phyloP scores from a whole-genome alignment of 2,113 vertebrate species.

The Hippoglossus stenolepis region DNA sequence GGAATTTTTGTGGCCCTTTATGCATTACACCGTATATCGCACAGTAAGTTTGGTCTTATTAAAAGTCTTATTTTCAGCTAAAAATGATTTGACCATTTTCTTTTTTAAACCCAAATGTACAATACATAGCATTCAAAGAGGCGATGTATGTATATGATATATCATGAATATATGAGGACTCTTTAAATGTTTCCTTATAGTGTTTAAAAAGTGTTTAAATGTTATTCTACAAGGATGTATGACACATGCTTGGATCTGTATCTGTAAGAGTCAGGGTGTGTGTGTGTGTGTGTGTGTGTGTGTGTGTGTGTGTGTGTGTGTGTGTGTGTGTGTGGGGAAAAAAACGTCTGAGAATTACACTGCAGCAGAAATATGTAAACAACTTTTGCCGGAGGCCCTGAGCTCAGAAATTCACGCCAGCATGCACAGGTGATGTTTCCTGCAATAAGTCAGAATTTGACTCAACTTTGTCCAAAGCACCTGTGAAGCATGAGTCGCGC shows the following conservation, averaged over 20 bases:
- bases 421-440: conserved; percentile 56
- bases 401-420: conserved; percentile 52
- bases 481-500: conserved; percentile 55
- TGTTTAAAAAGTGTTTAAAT: background rate
- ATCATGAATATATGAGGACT: background rate
- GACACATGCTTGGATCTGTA: conserved; percentile 7
- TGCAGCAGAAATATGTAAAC: conserved; percentile 75
- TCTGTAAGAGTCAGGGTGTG: background rate
- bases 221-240: background rate
- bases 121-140: background rate
- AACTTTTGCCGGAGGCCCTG: conserved; percentile 61
- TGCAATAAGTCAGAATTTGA: conserved; percentile 64
- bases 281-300: background rate
- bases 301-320: too few species aligned
- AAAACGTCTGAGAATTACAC: conserved; percentile 49
- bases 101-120: background rate
- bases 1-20: conserved; percentile 52
- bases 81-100: conserved; percentile 1
- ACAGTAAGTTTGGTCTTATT: conserved; percentile 28
- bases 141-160: background rate
- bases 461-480: conserved; percentile 70
- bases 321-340: background rate
- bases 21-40: background rate
- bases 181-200: background rate
- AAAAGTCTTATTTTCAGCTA: conserved; percentile 21